Evolutionary conservation across 2,888 invertebrate species (phyloP).

Genomic region (Cryptus armator): DNA sequence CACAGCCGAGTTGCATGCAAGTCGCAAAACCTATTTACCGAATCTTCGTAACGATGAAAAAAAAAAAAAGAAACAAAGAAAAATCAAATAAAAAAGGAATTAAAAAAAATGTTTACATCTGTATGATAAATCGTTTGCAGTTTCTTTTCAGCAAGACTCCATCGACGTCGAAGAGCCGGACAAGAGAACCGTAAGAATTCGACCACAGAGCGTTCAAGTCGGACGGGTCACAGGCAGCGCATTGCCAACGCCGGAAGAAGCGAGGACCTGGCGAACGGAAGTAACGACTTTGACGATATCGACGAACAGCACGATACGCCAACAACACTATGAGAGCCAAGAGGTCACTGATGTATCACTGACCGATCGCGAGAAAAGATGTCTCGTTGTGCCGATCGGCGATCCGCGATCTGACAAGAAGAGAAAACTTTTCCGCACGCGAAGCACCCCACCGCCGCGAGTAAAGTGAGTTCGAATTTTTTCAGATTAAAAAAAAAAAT

Average conservation of each 20-base stretch:
- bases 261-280: slow-evolving; percentile 74
- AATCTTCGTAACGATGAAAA: neutral
- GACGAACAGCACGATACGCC: slow-evolving; percentile 25
- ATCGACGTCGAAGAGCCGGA: slow-evolving; percentile 75
- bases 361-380: slow-evolving; percentile 83
- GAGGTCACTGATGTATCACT: slow-evolving; percentile 74
- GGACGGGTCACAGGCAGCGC: slow-evolving; percentile 70
- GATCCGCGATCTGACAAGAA: slow-evolving; percentile 81
- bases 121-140: slow-evolving; percentile 69
- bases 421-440: slow-evolving; percentile 79
- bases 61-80: neutral
- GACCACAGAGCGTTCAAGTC: slow-evolving; percentile 66
- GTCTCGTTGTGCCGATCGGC: slow-evolving; percentile 83
- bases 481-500: slow-evolving; percentile 21
- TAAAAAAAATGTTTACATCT: neutral
- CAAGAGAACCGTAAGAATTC: slow-evolving; percentile 43
- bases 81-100: slow-evolving; percentile 23
- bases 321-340: slow-evolving; percentile 44
- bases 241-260: slow-evolving; percentile 69
- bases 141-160: slow-evolving; percentile 83
- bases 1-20: slow-evolving; percentile 37
- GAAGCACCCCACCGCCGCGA: slow-evolving; percentile 75
- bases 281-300: slow-evolving; percentile 49
- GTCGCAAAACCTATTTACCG: slow-evolving; percentile 25
- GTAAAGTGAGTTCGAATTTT: slow-evolving; percentile 71